phyloP scores from a whole-genome alignment of 2,113 vertebrate species.

The Nesoenas mayeri region DNA sequence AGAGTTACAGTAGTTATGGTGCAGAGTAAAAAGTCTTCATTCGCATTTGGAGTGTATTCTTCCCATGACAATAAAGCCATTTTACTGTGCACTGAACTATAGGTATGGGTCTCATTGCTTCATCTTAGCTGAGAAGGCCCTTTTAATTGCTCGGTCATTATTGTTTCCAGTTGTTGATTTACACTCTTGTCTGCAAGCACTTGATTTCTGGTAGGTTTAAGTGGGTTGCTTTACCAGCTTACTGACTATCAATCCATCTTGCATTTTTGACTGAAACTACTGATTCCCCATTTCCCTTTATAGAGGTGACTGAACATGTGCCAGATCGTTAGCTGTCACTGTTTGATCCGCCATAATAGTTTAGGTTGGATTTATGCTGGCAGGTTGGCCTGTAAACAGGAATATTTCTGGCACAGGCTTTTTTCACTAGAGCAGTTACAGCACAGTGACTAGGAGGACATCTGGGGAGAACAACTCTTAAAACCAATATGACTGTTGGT shows the following conservation, averaged over 20 bases:
- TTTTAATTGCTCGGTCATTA: neutral
- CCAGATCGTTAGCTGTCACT: neutral
- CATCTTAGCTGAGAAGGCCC: neutral
- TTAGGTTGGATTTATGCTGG: neutral
- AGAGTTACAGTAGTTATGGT: neutral
- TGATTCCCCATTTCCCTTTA: neutral
- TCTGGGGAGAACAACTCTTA: neutral
- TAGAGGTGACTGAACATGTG: neutral
- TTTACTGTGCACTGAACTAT: neutral
- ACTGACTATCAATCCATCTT: neutral
- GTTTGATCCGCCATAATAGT: neutral
- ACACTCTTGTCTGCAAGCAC: neutral
- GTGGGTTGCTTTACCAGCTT: neutral
- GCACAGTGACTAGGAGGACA: neutral
- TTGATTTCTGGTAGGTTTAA: neutral
- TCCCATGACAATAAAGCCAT: neutral
- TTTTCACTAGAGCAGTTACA: neutral
- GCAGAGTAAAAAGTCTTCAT: neutral
- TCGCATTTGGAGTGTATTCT: neutral
- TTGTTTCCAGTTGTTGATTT: neutral
- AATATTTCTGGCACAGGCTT: neutral
- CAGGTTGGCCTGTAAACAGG: neutral
- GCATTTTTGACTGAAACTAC: neutral
- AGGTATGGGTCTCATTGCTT: neutral
- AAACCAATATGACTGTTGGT: neutral